These are phyloP conservation scores for Xenopus petersii DNA, from an alignment of 2,797 vertebrate species.

Conservation along the genomic window DNA sequence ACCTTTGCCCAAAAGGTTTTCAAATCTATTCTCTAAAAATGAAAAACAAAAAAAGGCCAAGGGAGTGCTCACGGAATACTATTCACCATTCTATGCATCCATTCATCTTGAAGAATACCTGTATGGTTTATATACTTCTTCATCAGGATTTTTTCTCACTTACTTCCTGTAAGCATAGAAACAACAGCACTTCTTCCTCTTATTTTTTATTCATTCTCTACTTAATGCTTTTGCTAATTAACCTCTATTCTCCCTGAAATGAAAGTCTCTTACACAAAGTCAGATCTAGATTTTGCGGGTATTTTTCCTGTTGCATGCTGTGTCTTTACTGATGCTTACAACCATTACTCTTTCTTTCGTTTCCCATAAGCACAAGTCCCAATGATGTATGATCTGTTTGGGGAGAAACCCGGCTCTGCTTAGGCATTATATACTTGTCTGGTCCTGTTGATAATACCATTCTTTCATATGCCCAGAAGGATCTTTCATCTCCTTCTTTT, in stretches of 20 bases:
- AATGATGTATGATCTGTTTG: conserved; percentile 45
- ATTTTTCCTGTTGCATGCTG: conserved; percentile 41
- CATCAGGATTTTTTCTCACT: no score
- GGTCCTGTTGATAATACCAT: conserved; percentile 44
- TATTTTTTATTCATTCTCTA: neutral
- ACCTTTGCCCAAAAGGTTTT: no score
- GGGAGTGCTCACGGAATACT: no score
- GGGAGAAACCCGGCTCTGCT: conserved; percentile 39
- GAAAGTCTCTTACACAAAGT: conserved; percentile 26
- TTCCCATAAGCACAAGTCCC: conserved; percentile 35
- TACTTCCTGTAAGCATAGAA: neutral
- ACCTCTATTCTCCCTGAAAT: conserved; percentile 20
- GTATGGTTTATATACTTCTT: no score
- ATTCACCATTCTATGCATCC: no score
- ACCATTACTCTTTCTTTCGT: conserved; percentile 44
- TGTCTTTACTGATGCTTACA: conserved; percentile 35
- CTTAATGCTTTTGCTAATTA: conserved; percentile 11
- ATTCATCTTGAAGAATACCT: no score
- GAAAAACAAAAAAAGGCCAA: no score
- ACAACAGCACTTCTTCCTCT: neutral
- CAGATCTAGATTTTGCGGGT: conserved; percentile 31
- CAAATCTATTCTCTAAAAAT: no score
- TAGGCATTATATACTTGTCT: conserved; percentile 49
- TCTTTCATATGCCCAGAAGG: conserved; percentile 47
- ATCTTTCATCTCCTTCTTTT: conserved; percentile 39